Evolutionary conservation across 1,140 invertebrate genomes (phyloP), one percentile per base, ranked within the genome.

Genomic region (Conus ventricosus): DNA sequence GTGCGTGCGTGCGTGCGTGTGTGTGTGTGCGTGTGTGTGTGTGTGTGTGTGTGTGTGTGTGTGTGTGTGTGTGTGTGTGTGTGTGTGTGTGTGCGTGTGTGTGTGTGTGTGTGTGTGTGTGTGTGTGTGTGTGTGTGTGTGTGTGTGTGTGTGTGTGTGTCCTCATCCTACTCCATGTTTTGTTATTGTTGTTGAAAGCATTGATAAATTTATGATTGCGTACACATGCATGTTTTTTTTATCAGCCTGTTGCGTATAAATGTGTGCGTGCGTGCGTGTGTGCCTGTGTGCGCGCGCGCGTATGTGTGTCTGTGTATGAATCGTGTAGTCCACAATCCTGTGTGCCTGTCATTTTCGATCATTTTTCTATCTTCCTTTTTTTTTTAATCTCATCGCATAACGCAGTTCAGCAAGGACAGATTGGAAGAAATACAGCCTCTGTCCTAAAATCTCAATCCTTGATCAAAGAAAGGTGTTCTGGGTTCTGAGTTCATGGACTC

Each of bases 21-120:
- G 76, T 78, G 76, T 39, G n/a, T 78, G 76, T 78, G 76, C 1
- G 76, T 78, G 76, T 39, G 76, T 39, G n/a, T 6, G 76, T 39
- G 76, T 15, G 76, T 39, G 76, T 78, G 27, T 78, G n/a, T 39
- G 76, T 78, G 76, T 39, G 76, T 78, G 76, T 39, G 76, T 78
- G n/a, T 39, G 76, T 25, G 67, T 7, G 67, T 20, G 67, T 7
- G 67, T 75, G 67, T n/a, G 67, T 75, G 67, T 78, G 25, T 78
- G 76, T 78, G 76, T 78, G 76, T 39, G 76, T 78, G 76, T 78
- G 76, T 78, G 76, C 51, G 76, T 78, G 76, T 78, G 25, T 78
- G 76, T 78, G 76, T 39, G 76, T 78, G 76, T 78, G 76, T 8
- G 76, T 7, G 20, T 7, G 71, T 0, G 71, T 7, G 71, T 1